Conservation (phyloP, 2,888 invertebrate genomes). For the Diogma glabrata region DNA sequence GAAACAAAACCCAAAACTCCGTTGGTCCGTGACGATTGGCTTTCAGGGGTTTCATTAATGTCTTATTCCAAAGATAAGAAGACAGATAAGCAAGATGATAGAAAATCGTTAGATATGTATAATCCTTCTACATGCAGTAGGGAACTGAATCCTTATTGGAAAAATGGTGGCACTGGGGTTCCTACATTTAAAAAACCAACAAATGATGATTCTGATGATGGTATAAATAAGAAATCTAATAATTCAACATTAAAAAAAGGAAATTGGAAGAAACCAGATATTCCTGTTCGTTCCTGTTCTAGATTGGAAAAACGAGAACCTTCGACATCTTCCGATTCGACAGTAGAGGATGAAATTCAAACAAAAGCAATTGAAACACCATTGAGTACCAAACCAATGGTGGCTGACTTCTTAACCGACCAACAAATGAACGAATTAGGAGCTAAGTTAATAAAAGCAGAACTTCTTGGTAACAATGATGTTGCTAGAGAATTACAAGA, state of each 20-base stretch:
- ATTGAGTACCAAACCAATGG: constrained; percentile 12
- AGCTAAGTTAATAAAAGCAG: constrained; percentile 86
- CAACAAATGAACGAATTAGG: constrained; percentile 83
- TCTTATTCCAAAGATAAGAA: constrained; percentile 34
- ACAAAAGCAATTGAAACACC: not conserved
- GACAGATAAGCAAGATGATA: constrained; percentile 37
- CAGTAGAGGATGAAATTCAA: not conserved
- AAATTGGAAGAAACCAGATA: constrained; percentile 21
- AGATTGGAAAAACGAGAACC: not conserved
- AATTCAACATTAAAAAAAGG: constrained; percentile 11
- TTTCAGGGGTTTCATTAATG: constrained; percentile 48
- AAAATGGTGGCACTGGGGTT: constrained; percentile 73
- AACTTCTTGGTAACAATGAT: constrained; percentile 74
- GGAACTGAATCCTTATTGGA: constrained; percentile 91
- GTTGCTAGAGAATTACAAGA: constrained; percentile 57
- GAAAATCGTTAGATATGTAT: constrained; percentile 46
- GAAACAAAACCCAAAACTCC: constrained; percentile 17
- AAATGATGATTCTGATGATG: constrained; percentile 30
- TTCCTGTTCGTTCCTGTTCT: too few relatives aligned
- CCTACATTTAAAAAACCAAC: constrained; percentile 42
- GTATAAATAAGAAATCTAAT: constrained; percentile 16
- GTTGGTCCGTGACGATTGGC: constrained; percentile 62
- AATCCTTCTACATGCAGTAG: constrained; percentile 57
- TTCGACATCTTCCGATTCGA: not conserved
- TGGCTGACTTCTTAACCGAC: constrained; percentile 46